A percentile compares a stretch with the other conserved stretches of the same genome.
Conservation (phyloP, 2,888 invertebrate genomes). For the Rugalucina vietnamica region DNA sequence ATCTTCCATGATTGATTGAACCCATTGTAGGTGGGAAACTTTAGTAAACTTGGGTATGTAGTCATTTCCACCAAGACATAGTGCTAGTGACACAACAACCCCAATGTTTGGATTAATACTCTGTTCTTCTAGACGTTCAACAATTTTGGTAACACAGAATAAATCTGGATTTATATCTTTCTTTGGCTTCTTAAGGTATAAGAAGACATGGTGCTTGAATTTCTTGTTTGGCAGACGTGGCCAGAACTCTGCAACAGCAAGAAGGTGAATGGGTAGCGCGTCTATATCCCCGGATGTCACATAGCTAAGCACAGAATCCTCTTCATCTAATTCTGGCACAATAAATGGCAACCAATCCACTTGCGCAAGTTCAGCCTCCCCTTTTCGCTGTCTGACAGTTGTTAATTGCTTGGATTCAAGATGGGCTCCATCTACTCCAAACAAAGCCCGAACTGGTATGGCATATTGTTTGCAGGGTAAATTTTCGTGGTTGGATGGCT, state of each 20-base stretch:
- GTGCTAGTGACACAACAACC: slow-evolving; percentile 11
- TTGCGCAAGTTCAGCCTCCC: slow-evolving; percentile 46
- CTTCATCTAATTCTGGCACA: background rate
- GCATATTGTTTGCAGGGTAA: background rate
- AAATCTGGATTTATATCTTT: slow-evolving; percentile 21
- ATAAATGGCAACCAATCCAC: slow-evolving; percentile 36
- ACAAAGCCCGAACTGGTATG: background rate
- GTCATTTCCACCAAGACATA: slow-evolving; percentile 37
- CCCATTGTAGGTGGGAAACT: slow-evolving; percentile 21
- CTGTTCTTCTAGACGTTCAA: slow-evolving; percentile 10
- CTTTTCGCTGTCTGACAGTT: slow-evolving; percentile 29
- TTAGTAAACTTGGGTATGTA: slow-evolving; percentile 42
- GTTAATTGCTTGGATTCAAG: background rate
- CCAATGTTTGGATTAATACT: slow-evolving; percentile 11
- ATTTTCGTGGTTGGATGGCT: background rate
- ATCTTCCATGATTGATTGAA: slow-evolving; percentile 8
- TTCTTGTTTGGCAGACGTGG: slow-evolving; percentile 22
- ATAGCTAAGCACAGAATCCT: slow-evolving; percentile 13
- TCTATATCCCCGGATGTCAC: slow-evolving; percentile 53
- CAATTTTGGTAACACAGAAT: slow-evolving; percentile 29
- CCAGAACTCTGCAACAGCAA: slow-evolving; percentile 37
- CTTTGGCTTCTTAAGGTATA: slow-evolving; percentile 27
- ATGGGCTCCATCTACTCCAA: background rate
- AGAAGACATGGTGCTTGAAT: slow-evolving; percentile 30
- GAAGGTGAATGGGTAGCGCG: slow-evolving; percentile 38